Percentiles rank a stretch among this genome's conserved stretches.
These are phyloP conservation scores for Xiphias gladius DNA, from an alignment of 2,113 vertebrate species.

Conservation along the genomic window DNA sequence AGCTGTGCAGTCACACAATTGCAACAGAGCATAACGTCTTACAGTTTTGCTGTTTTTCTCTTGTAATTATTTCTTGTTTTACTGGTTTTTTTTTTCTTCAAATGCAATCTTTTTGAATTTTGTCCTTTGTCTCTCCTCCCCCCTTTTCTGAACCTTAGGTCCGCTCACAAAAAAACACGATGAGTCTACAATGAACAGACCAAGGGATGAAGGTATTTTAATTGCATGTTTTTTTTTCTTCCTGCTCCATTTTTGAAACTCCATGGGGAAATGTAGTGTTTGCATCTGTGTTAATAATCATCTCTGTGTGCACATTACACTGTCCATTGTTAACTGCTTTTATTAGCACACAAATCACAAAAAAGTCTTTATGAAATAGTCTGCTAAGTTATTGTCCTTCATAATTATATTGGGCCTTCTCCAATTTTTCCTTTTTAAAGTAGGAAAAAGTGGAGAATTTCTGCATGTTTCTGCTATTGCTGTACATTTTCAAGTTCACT, in stretches of 20 bases:
- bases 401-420: conserved; percentile 23
- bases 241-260: conserved; percentile 71
- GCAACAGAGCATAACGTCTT: conserved; percentile 18
- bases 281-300: conserved; percentile 58
- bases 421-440: conserved; percentile 19
- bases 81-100: conserved; percentile 43
- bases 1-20: conserved; percentile 45
- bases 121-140: conserved; percentile 77
- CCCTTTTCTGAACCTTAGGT: conserved; percentile 88
- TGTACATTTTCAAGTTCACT: conserved; percentile 50
- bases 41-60: conserved; percentile 41
- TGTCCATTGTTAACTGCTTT: conserved; percentile 30
- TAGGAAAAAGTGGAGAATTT: conserved; percentile 5
- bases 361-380: conserved; percentile 29
- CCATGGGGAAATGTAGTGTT: conserved; percentile 53
- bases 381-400: conserved; percentile 37
- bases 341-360: conserved; percentile 36
- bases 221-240: conserved; percentile 74
- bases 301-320: conserved; percentile 40
- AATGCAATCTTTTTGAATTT: conserved; percentile 71
- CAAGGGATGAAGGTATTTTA: conserved; percentile 88
- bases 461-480: conserved; percentile 31
- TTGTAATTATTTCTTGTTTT: conserved; percentile 54
- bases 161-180: conserved; percentile 92
- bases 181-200: conserved; percentile 87